Evolutionary conservation across 2,888 invertebrate genomes (phyloP).

Genomic region (Drosophila picticornis): DNA sequence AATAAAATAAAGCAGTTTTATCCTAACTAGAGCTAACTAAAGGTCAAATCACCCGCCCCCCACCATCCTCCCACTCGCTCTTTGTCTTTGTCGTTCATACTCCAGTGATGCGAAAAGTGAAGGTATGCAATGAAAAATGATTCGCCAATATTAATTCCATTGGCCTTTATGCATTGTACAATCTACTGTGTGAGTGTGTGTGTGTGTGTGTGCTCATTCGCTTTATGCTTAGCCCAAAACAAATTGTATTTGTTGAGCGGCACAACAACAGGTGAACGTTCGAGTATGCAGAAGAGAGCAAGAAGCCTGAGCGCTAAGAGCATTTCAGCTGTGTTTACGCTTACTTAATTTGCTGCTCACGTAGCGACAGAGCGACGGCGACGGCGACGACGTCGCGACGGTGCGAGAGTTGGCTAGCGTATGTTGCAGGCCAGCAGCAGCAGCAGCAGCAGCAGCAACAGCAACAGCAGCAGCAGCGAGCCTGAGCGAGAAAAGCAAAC

Average conservation of each 20-base stretch:
- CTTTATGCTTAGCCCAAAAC: slow-evolving; percentile 63
- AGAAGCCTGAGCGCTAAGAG: slow-evolving; percentile 45
- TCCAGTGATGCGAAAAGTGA: slow-evolving; percentile 61
- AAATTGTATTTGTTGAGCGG: slow-evolving; percentile 38
- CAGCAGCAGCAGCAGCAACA: neutral
- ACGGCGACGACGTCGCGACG: slow-evolving; percentile 30
- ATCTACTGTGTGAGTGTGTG: neutral
- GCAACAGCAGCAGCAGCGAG: neutral
- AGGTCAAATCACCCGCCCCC: slow-evolving; percentile 35
- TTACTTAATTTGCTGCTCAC: slow-evolving; percentile 74
- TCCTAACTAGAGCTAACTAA: slow-evolving; percentile 43
- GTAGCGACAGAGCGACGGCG: slow-evolving; percentile 36
- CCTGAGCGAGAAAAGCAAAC: slow-evolving; percentile 21
- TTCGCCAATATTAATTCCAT: slow-evolving; percentile 36
- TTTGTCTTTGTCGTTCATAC: neutral
- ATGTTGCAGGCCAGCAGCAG: slow-evolving; percentile 33
- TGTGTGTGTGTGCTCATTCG: slow-evolving; percentile 6
- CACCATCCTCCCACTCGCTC: neutral
- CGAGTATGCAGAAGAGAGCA: slow-evolving; percentile 50
- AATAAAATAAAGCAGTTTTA: slow-evolving; percentile 14
- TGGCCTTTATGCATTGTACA: slow-evolving; percentile 64
- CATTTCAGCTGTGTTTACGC: slow-evolving; percentile 17
- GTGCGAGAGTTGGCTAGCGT: slow-evolving; percentile 38
- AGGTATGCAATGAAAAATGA: slow-evolving; percentile 65
- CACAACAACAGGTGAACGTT: slow-evolving; percentile 67